Base-by-base conservation (phyloP, 1,140 invertebrate genomes). In the Sycophila sp. region DNA sequence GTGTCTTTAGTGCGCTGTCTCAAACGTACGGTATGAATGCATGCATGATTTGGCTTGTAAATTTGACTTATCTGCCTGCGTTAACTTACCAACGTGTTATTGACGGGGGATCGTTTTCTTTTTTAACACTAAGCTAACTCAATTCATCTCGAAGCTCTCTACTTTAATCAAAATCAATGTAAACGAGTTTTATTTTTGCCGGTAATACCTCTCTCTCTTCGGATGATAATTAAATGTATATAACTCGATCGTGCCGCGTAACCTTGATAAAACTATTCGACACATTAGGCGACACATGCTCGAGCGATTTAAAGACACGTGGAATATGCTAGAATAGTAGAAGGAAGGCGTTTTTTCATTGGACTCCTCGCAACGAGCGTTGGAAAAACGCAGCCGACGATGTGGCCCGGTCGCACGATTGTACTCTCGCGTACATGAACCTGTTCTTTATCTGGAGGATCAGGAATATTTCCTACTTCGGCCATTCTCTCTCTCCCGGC, bases 371-470 rank as follows among this genome's bases (percentile, higher is more conserved):
- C 11, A 19, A 40, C n/a, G 42, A 47, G 4, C 4, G 2, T 10
- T 47, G 42, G 42, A n/a, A 47, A 47, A 47, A 17, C 42, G 17
- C 42, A 19, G 6, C 17, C n/a, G 42, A 6, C 17, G 42, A 19
- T 45, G 28, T 22, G 19, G 40, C 19, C 47, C 49, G 34, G 36
- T 55, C 49, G 24, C 26, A 30, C 26, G 58, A 17, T 13, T 4
- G 26, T 13, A 17, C 17, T 13, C 15, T 28, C 24, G 30, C 17
- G 10, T 24, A 22, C 28, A 32, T 68, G 19, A 68, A 69, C 66
- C 56, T 69, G 66, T 69, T 69, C 34, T 51, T 53, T 69, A 69
- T 69, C 66, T 7, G 10, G 4, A 10, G 24, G 30, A 69, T 69
- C 66, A 38, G 30, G 56, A 69, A 60, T 60, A 69, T 60, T 60